phyloP scores from a whole-genome alignment of 1,140 invertebrate genomes.

The Eueides isabella region DNA sequence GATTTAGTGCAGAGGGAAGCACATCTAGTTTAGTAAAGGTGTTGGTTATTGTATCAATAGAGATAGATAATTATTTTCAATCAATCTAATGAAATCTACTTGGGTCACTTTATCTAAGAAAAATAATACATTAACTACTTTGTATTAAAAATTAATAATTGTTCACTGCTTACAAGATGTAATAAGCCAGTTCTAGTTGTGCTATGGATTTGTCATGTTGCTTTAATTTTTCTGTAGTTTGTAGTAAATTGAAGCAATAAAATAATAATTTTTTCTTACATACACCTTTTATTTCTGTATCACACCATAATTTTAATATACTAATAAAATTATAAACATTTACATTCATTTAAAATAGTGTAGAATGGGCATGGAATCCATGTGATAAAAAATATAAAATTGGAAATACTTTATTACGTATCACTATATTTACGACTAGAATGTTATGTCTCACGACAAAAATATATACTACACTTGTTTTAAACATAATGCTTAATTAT shows the following conservation, averaged over 20 bases:
- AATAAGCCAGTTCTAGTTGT: neutral
- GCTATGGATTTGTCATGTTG: constrained; percentile 27
- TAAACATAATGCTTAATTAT: constrained; percentile 27
- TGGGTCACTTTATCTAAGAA: neutral
- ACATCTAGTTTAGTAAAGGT: constrained; percentile 1
- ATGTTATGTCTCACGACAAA: constrained; percentile 34
- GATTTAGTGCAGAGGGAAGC: neutral
- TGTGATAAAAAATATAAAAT: constrained; percentile 26
- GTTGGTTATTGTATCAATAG: neutral
- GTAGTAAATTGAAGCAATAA: constrained; percentile 33
- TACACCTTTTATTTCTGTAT: constrained; percentile 18
- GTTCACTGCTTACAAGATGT: neutral
- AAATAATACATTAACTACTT: neutral
- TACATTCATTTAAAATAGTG: constrained; percentile 11
- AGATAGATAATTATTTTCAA: neutral
- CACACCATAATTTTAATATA: constrained; percentile 1
- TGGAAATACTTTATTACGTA: constrained; percentile 28
- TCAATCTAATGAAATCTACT: neutral
- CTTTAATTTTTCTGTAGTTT: constrained; percentile 36
- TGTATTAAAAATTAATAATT: neutral
- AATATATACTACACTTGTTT: constrained; percentile 18
- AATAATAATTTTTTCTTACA: constrained; percentile 27
- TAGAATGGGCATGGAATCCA: constrained; percentile 19
- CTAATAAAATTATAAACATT: constrained; percentile 3
- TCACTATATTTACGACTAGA: constrained; percentile 44